phyloP scores from a whole-genome alignment of 2,113 vertebrate genomes.

The Callithrix jacchus region DNA sequence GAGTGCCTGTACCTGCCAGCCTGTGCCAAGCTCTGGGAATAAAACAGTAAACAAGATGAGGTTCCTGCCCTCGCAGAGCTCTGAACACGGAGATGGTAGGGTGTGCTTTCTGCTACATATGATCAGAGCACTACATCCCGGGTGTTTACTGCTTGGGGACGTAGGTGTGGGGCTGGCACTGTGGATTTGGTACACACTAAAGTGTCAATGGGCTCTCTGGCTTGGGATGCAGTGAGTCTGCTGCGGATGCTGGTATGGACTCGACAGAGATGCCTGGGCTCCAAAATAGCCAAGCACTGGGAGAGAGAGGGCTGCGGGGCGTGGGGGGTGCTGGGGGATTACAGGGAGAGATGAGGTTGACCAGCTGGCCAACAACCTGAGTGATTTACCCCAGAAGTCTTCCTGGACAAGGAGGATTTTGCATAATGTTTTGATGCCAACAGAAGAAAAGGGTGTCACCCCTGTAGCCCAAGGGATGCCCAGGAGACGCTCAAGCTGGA shows the following conservation, averaged over 20 bases:
- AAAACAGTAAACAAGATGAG: background rate
- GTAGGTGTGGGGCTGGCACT: background rate
- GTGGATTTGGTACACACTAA: background rate
- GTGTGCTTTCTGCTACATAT: background rate
- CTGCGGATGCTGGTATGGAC: background rate
- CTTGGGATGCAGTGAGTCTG: background rate
- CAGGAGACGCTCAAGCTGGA: background rate
- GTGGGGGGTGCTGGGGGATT: too few relatives aligned
- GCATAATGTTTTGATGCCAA: background rate
- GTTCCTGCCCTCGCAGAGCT: background rate
- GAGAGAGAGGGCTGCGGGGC: too few relatives aligned
- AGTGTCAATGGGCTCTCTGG: background rate
- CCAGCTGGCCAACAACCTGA: background rate
- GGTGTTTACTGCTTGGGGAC: background rate
- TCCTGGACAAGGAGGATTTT: background rate
- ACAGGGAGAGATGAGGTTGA: background rate
- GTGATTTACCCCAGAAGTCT: background rate
- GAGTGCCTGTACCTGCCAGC: background rate
- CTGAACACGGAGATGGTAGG: accelerated
- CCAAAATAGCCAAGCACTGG: background rate
- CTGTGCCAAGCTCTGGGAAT: background rate
- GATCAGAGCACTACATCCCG: background rate
- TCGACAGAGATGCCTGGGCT: background rate
- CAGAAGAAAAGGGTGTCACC: too few relatives aligned
- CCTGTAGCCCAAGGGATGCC: background rate